phyloP scores from a whole-genome alignment of 2,888 invertebrate species.

The Mechanitis mazaeus region DNA sequence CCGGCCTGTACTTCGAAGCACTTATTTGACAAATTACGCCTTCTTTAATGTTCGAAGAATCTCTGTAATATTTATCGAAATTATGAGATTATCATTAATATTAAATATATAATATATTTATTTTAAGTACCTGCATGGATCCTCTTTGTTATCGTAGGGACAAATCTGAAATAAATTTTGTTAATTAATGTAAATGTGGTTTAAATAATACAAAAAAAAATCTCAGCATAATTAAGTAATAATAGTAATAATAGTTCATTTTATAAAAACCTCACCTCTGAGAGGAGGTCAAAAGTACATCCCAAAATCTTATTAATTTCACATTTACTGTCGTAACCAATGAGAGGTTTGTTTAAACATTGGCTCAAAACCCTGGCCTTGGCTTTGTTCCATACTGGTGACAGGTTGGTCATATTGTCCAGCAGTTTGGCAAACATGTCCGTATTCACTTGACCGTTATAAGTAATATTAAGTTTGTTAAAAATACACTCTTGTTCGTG shows the following conservation, averaged over 20 bases:
- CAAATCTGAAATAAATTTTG: slow-evolving; percentile 54
- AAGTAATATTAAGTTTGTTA: slow-evolving; percentile 46
- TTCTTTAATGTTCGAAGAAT: slow-evolving; percentile 32
- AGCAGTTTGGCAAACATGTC: slow-evolving; percentile 51
- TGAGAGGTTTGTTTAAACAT: slow-evolving; percentile 45
- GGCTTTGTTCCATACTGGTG: slow-evolving; percentile 53
- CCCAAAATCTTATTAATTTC: slow-evolving; percentile 56
- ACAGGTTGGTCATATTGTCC: slow-evolving; percentile 47
- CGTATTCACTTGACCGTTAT: slow-evolving; percentile 42
- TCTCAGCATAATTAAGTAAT: too few relatives aligned
- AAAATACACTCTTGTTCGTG: slow-evolving; percentile 58
- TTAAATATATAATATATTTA: slow-evolving; percentile 10
- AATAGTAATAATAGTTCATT: too few relatives aligned
- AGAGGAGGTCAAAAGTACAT: slow-evolving; percentile 60
- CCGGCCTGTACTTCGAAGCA: slow-evolving; percentile 57
- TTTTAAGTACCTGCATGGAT: slow-evolving; percentile 54
- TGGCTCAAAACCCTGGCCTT: slow-evolving; percentile 54
- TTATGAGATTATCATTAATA: neutral
- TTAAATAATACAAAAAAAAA: too few relatives aligned
- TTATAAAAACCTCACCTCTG: slow-evolving; percentile 47
- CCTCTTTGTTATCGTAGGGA: slow-evolving; percentile 46
- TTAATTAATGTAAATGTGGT: neutral
- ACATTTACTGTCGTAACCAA: slow-evolving; percentile 47
- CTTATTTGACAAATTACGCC: slow-evolving; percentile 55
- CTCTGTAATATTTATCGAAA: slow-evolving; percentile 35